Conservation (phyloP, 2,797 vertebrate species). For the Gallirallus australis region DNA sequence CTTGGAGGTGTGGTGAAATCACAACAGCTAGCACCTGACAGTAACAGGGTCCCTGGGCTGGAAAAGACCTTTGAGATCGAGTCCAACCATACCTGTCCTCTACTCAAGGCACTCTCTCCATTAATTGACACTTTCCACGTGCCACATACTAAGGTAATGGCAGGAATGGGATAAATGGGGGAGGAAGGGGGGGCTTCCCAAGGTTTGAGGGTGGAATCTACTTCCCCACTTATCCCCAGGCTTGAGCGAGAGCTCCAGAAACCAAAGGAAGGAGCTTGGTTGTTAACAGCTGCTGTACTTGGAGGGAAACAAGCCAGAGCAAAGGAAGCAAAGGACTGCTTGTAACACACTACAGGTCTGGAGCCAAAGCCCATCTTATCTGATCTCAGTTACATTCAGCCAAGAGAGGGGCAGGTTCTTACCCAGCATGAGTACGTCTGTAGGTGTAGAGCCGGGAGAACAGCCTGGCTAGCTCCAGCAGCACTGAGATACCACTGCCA, state of each 20-base stretch:
- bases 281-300: background rate
- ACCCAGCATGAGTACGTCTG: conserved; percentile 96
- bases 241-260: background rate
- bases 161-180: background rate
- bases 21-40: background rate
- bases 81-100: too few species aligned
- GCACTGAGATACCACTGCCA: conserved; percentile 91
- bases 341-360: background rate
- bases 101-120: too few species aligned
- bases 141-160: background rate
- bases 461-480: conserved; percentile 94
- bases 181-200: background rate
- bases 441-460: conserved; percentile 97
- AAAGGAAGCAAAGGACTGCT: background rate
- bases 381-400: background rate
- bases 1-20: background rate
- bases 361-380: background rate
- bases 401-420: conserved; percentile 19
- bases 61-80: too few species aligned
- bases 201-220: background rate
- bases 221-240: background rate
- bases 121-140: rapidly evolving
- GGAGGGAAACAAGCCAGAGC: background rate
- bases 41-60: too few species aligned
- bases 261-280: background rate